These are phyloP conservation scores for Gobiocypris rarus DNA, from an alignment of 2,113 vertebrate species.

Conservation along the genomic window DNA sequence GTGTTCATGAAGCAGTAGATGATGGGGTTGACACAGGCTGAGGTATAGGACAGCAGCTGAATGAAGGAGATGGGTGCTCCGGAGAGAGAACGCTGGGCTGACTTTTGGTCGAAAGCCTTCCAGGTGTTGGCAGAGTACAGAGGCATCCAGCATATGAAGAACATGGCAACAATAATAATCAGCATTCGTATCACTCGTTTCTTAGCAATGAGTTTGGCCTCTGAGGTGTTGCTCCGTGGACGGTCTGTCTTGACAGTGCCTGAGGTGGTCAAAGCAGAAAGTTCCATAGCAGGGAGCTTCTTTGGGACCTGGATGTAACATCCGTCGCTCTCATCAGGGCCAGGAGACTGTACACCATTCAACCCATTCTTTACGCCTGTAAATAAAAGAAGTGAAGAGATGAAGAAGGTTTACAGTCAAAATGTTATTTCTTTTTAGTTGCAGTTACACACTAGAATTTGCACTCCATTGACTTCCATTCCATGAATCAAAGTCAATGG, in stretches of 20 bases:
- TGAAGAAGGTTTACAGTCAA: background rate
- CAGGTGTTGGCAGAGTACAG: constrained; percentile 90
- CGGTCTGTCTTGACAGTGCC: constrained; percentile 61
- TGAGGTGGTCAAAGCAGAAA: constrained; percentile 75
- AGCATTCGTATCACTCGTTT: constrained; percentile 92
- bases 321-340: constrained; percentile 81
- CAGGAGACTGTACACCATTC: fast-evolving
- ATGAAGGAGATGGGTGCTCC: constrained; percentile 95
- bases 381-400: constrained; percentile 18
- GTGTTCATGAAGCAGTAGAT: constrained; percentile 99
- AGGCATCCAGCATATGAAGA: constrained; percentile 96
- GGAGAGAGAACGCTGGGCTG: constrained; percentile 76
- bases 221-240: constrained; percentile 76
- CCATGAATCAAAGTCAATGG: too few relatives aligned
- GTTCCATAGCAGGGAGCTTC: constrained; percentile 77
- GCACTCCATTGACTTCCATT: background rate
- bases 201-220: constrained; percentile 90
- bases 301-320: constrained; percentile 87
- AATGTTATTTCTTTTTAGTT: background rate
- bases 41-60: constrained; percentile 89
- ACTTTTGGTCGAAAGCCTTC: constrained; percentile 83
- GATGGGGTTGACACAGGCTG: constrained; percentile 91
- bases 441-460: background rate
- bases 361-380: constrained; percentile 70
- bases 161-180: constrained; percentile 90